Percentiles rank a stretch among this genome's conserved stretches.
Conservation (phyloP, 2,797 vertebrate genomes). For the Myripristis murdjan region DNA sequence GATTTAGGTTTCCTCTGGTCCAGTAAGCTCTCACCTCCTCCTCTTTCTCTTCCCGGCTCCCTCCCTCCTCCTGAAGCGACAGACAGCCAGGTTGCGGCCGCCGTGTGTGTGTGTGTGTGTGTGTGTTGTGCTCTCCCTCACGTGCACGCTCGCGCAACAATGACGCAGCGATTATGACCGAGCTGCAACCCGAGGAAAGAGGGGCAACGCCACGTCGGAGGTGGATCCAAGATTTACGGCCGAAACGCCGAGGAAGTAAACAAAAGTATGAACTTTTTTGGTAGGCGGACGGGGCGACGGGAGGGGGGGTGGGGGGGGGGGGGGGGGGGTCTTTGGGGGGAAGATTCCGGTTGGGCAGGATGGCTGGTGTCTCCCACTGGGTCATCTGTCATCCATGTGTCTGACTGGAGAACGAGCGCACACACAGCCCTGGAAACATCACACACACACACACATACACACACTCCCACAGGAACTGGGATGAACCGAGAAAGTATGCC, state of each 20-base stretch:
- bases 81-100: slow-evolving; percentile 72
- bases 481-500: slow-evolving; percentile 66
- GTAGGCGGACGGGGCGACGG: slow-evolving; percentile 39
- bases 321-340: slow-evolving; percentile 12
- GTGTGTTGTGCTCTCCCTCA: slow-evolving; percentile 57
- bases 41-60: neutral
- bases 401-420: slow-evolving; percentile 76
- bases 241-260: slow-evolving; percentile 77
- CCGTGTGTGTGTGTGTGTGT: too few relatives aligned
- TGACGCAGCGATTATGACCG: slow-evolving; percentile 74
- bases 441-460: slow-evolving; percentile 46
- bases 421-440: slow-evolving; percentile 68
- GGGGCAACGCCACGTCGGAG: slow-evolving; percentile 70
- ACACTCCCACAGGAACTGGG: slow-evolving; percentile 9
- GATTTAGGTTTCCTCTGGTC: slow-evolving; percentile 94
- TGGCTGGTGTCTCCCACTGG: slow-evolving; percentile 82
- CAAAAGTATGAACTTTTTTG: slow-evolving; percentile 77
- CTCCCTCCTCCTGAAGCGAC: slow-evolving; percentile 16
- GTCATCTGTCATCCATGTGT: slow-evolving; percentile 86
- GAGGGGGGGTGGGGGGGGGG: slow-evolving; percentile 23
- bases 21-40: slow-evolving; percentile 57
- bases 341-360: slow-evolving; percentile 79
- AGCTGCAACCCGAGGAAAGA: slow-evolving; percentile 76
- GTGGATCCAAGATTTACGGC: slow-evolving; percentile 77
- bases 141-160: slow-evolving; percentile 29